Base-by-base conservation (phyloP, 2,888 invertebrate species). In the Drosophila falleni region DNA sequence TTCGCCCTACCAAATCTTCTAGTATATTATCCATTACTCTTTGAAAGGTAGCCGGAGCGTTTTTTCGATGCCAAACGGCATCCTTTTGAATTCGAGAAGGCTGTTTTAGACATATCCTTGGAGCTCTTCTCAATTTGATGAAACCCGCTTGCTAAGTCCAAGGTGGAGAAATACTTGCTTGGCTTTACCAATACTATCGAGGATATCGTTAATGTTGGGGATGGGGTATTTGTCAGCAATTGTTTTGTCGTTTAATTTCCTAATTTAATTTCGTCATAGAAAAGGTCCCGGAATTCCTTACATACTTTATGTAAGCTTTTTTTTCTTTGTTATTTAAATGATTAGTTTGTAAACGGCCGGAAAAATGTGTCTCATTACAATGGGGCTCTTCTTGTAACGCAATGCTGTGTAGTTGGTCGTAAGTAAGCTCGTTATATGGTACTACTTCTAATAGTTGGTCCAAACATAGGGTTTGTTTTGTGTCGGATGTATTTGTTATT, bases 241-340 rank as follows among this genome's bases (percentile, higher is more conserved):
- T n/a, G n/a, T n/a, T n/a, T n/a, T n/a, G n/a, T n/a, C 46, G 5
- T 46, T 46, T 1, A 46, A 4, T 46, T 46, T 46, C 1, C 46
- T n/a, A 26, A n/a, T 5, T 29, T 29, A 4, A 29, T n/a, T 9
- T 39, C 16, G 29, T 50, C 39, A n/a, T 29, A 39, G 41, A 49
- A 51, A 1, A 59, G 47, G 5, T 51, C 33, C 9, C 44, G 44
- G 44, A 51, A 61, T 26, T 60, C 9, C 15, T 51, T 51, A 11
- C 60, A 61, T 3, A 60, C 15, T 15, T 44, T 44, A 6, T 6
- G 2, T n/a, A 37, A 37, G 5, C n/a, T n/a, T n/a, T n/a, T 5
- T 6, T n/a, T 37, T n/a, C 37, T n/a, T 37, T n/a, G 4, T 37
- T n/a, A 6, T n/a, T 37, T n/a, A 37, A 37, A 5, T 37, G 13